A percentile compares a stretch with the other conserved stretches of the same genome.
Conservation (phyloP, 2,888 invertebrate species). For the Gymnosoma rotundatum region DNA sequence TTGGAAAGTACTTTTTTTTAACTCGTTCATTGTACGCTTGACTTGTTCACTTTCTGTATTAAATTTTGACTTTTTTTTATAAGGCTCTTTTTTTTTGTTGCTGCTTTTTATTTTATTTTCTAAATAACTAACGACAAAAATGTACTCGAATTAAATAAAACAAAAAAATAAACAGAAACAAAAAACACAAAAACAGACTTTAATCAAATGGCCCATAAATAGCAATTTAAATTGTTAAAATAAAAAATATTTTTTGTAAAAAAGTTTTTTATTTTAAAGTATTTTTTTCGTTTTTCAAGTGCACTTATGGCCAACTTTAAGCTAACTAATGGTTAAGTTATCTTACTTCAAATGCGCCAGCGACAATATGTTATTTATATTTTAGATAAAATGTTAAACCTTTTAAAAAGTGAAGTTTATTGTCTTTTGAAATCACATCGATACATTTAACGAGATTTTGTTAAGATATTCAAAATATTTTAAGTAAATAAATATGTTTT, state of each 20-base stretch:
- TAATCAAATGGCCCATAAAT: conserved; percentile 57
- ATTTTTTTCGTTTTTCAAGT: conserved; percentile 55
- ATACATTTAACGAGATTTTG: conserved; percentile 13
- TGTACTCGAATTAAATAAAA: conserved; percentile 4
- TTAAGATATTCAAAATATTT: conserved; percentile 49
- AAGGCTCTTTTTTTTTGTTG: conserved; percentile 20
- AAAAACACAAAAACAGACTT: conserved; percentile 1
- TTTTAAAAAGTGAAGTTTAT: conserved; percentile 2
- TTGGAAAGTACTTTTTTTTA: conserved; percentile 1
- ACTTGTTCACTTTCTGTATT: conserved; percentile 55
- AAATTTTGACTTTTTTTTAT: conserved; percentile 44
- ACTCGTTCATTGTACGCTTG: conserved; percentile 32
- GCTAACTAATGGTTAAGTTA: conserved; percentile 34
- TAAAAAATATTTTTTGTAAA: conserved; percentile 11
- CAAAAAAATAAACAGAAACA: neutral
- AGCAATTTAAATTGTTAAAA: conserved; percentile 59
- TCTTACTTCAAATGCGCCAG: conserved; percentile 29
- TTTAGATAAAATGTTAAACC: conserved; percentile 18
- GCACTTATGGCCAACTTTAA: conserved; percentile 41
- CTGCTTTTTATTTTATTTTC: conserved; percentile 1
- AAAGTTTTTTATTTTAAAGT: too few species aligned
- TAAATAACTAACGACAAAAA: neutral
- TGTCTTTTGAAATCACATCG: neutral
- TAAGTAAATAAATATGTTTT: conserved; percentile 54
- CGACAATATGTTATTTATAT: conserved; percentile 44